phyloP scores from a whole-genome alignment of 2,888 invertebrate genomes.

The Apodemia duryi region DNA sequence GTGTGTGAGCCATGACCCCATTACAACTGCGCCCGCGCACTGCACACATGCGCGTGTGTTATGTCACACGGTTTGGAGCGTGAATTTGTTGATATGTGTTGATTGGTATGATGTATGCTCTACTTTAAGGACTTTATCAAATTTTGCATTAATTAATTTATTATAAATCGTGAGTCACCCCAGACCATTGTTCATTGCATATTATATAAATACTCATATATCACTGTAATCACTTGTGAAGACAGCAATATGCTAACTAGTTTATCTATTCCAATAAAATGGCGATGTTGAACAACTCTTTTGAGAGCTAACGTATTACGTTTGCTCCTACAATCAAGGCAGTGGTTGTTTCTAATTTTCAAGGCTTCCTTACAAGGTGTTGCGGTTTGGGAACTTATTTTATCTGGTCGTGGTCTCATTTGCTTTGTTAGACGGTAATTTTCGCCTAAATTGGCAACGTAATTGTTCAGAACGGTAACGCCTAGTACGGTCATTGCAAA shows the following conservation, averaged over 20 bases:
- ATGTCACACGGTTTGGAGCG: slow-evolving; percentile 53
- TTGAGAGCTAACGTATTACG: slow-evolving; percentile 14
- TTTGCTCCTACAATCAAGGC: slow-evolving; percentile 10
- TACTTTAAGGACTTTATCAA: slow-evolving; percentile 19
- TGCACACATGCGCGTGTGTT: slow-evolving; percentile 34
- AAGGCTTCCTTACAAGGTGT: slow-evolving; percentile 51
- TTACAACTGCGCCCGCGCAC: slow-evolving; percentile 52
- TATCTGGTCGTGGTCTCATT: slow-evolving; percentile 45
- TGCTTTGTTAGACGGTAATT: slow-evolving; percentile 52
- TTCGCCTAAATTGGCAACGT: slow-evolving; percentile 43
- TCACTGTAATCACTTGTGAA: too few relatives aligned
- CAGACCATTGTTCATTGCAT: too few relatives aligned
- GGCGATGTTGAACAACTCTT: neutral
- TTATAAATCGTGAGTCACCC: too few relatives aligned
- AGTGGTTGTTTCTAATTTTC: slow-evolving; percentile 35
- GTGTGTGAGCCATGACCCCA: slow-evolving; percentile 64
- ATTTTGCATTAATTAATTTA: slow-evolving; percentile 9
- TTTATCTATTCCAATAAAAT: neutral
- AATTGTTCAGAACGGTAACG: slow-evolving; percentile 24
- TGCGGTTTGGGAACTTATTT: slow-evolving; percentile 44
- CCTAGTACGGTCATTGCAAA: slow-evolving; percentile 9
- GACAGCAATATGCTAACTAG: neutral
- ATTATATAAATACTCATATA: too few relatives aligned
- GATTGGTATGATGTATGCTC: slow-evolving; percentile 19
- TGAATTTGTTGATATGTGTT: slow-evolving; percentile 26